Evolutionary conservation across 2,888 invertebrate species (phyloP).

Genomic region (Zonitis immaculata): DNA sequence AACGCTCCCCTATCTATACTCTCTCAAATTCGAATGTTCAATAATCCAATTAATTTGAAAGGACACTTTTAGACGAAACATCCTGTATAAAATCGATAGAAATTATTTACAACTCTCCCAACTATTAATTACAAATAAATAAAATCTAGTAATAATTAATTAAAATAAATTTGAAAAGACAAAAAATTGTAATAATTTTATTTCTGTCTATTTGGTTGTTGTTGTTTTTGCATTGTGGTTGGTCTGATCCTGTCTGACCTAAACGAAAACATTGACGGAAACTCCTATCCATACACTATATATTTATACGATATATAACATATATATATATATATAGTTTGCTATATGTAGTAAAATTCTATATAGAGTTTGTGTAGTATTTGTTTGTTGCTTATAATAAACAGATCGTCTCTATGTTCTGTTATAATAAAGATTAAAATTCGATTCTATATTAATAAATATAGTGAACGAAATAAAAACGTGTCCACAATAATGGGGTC

Average conservation of each 20-base stretch:
- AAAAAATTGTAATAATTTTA: background rate
- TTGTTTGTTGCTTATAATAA: background rate
- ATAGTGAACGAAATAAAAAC: background rate
- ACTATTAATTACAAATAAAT: too few species aligned
- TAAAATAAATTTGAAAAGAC: too few species aligned
- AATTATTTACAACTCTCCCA: too few species aligned
- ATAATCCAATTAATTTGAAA: too few species aligned
- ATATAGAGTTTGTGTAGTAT: background rate
- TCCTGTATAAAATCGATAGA: background rate
- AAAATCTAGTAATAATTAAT: too few species aligned
- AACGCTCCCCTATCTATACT: too few species aligned
- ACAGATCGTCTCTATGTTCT: background rate
- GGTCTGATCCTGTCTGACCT: background rate
- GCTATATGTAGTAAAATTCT: background rate
- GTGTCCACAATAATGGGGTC: conserved; percentile 1
- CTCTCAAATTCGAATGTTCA: too few species aligned
- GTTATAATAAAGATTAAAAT: background rate
- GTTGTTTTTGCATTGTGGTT: background rate
- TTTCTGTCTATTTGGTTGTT: background rate
- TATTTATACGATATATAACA: background rate
- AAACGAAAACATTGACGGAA: background rate
- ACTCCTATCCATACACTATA: too few species aligned
- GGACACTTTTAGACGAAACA: background rate
- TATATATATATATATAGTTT: too few species aligned
- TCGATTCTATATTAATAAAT: background rate